Evolutionary conservation across 1,140 invertebrate species (phyloP), one percentile per base, ranked within the genome.

Genomic region (Philopotamus ludificatus): DNA sequence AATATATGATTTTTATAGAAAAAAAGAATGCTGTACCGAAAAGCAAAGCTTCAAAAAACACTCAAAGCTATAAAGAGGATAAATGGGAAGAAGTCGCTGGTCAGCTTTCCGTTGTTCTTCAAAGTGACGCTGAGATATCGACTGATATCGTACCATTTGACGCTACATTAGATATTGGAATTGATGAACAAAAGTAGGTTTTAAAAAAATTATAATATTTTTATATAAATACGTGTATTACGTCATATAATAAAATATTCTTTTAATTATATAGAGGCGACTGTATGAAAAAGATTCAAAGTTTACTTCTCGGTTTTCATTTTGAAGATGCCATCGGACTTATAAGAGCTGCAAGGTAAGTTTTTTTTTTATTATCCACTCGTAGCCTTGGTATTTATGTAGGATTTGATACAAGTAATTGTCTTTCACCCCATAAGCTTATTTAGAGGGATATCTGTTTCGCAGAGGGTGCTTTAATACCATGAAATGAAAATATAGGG

Each of bases 141-240:
- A 81, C 82, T 59, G 84, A 84, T 74, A 83, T 89, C 58, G 80
- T 89, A 44, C 94, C 94, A 1, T 97, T 95, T 75, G 94, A 97
- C 82, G 90, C 92, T 1, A 85, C 91, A 3, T 89, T 89, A 9
- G 92, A 95, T 59, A 82, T 85, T 16, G 81, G 87, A 15, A 88
- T 95, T 61, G 93, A 96, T 70, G 88, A 95, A 72, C 94, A 97
- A 81, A 95, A 93, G 91, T 94, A 79, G 77, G 79, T 77, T 61
- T 42, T n/a, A 16, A n/a, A 41, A 4, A n/a, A 2, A 59, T 12
- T 60, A 20, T 60, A 65, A 61, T 12, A 47, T 58, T 60, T 47
- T 23, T 44, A 55, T 15, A 51, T 47, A 15, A 18, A 44, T 65
- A 39, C 23, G 18, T 21, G 8, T 45, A 54, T 16, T 68, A 18